Percentiles rank a stretch among this genome's conserved stretches.
Evolutionary conservation across 2,797 vertebrate species (phyloP).

Genomic region (Tarsius wallacei): DNA sequence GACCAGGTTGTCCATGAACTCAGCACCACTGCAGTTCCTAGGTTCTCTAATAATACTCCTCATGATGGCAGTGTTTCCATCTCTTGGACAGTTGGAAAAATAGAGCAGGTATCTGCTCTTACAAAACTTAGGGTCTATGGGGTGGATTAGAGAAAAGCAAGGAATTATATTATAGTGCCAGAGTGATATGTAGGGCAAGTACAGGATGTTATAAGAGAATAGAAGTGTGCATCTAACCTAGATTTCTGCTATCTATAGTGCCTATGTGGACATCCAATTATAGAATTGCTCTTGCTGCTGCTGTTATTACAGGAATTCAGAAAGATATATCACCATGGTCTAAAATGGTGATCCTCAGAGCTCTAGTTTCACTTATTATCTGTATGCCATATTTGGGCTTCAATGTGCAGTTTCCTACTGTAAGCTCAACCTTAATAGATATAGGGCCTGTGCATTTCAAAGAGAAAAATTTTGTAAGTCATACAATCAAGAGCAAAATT

Average conservation of each 20-base stretch:
- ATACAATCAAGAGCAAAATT: neutral
- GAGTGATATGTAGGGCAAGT: neutral
- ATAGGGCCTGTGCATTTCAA: neutral
- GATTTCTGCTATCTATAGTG: neutral
- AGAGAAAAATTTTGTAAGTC: neutral
- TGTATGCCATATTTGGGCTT: neutral
- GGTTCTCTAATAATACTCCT: neutral
- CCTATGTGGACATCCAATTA: neutral
- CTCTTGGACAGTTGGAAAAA: neutral
- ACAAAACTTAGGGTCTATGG: neutral
- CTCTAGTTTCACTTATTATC: slow-evolving; percentile 17
- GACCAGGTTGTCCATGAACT: neutral
- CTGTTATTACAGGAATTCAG: neutral
- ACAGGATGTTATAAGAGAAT: neutral
- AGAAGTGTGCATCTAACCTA: neutral
- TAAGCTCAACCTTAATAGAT: neutral
- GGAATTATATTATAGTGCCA: neutral
- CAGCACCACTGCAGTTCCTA: neutral
- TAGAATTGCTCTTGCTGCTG: neutral
- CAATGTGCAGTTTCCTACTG: neutral
- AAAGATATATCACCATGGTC: neutral
- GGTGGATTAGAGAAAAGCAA: neutral
- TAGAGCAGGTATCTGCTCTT: neutral
- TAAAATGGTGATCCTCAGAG: neutral
- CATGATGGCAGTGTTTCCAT: neutral